phyloP scores from a whole-genome alignment of 2,797 vertebrate species.

The Babyrousa celebensis region DNA sequence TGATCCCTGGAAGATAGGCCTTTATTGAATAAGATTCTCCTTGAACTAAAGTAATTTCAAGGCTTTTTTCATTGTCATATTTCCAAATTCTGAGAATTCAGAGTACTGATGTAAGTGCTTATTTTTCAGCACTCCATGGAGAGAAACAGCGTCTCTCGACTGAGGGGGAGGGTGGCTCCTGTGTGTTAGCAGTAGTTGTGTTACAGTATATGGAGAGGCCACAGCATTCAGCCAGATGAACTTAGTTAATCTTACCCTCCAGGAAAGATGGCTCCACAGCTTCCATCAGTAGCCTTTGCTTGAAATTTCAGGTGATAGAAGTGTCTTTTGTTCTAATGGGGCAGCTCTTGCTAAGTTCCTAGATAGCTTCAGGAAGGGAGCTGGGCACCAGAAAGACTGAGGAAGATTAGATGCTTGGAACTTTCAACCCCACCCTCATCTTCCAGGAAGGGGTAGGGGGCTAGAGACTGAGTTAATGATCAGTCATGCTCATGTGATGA shows the following conservation, averaged over 20 bases:
- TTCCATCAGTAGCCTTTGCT: background rate
- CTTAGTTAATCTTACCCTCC: background rate
- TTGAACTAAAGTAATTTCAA: conserved; percentile 21
- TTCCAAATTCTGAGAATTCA: conserved; percentile 44
- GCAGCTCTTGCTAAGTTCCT: background rate
- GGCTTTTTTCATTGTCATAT: background rate
- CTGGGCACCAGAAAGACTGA: background rate
- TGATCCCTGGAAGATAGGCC: background rate
- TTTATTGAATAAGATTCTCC: background rate
- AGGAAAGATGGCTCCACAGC: background rate
- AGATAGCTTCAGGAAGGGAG: background rate
- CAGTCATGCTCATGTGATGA: background rate
- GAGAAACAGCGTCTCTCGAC: background rate
- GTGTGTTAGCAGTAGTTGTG: background rate
- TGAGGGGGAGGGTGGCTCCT: background rate
- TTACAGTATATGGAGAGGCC: background rate
- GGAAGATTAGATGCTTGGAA: background rate
- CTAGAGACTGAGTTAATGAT: background rate
- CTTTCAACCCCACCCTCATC: background rate
- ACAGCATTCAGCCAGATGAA: background rate
- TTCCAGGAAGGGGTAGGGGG: background rate
- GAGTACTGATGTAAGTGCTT: background rate
- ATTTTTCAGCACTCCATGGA: background rate
- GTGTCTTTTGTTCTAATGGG: background rate
- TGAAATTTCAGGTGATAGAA: background rate